Conservation (phyloP, 1,140 invertebrate species). For the Armadillidium nasatum region DNA sequence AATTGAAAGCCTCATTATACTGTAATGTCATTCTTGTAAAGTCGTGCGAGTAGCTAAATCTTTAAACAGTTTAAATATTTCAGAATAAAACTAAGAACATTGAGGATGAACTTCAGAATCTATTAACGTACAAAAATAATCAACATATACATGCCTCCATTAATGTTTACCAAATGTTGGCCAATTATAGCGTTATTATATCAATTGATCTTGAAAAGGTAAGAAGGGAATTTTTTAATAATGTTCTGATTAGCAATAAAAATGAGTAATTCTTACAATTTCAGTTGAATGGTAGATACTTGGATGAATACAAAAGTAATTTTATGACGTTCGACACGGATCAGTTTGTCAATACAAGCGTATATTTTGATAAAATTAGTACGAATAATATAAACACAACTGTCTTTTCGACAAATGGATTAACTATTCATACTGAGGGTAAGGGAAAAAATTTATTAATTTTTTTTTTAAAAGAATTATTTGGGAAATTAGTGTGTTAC, state of each 20-base stretch:
- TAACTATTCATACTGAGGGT: too few relatives aligned
- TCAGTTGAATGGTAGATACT: not conserved
- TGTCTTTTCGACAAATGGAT: not conserved
- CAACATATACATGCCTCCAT: not conserved
- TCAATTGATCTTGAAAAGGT: slow-evolving; percentile 1
- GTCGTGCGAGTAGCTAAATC: too few relatives aligned
- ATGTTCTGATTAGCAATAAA: not conserved
- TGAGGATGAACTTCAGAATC: not conserved
- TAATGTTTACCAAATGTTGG: not conserved
- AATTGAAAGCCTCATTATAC: too few relatives aligned
- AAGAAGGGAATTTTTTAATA: not conserved
- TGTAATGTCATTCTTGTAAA: too few relatives aligned
- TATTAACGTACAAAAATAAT: not conserved
- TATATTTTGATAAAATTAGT: not conserved
- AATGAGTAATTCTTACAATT: not conserved
- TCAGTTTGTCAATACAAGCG: not conserved
- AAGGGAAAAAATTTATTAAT: too few relatives aligned
- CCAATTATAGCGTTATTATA: not conserved
- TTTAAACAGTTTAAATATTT: not conserved
- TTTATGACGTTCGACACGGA: not conserved
- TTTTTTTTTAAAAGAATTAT: too few relatives aligned
- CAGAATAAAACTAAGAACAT: not conserved
- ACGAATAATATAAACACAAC: not conserved
- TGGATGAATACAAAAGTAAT: not conserved
- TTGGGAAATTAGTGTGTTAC: too few relatives aligned